These are phyloP conservation scores for Electrophaes corylata DNA, from an alignment of 2,888 invertebrate species.

Conservation along the genomic window DNA sequence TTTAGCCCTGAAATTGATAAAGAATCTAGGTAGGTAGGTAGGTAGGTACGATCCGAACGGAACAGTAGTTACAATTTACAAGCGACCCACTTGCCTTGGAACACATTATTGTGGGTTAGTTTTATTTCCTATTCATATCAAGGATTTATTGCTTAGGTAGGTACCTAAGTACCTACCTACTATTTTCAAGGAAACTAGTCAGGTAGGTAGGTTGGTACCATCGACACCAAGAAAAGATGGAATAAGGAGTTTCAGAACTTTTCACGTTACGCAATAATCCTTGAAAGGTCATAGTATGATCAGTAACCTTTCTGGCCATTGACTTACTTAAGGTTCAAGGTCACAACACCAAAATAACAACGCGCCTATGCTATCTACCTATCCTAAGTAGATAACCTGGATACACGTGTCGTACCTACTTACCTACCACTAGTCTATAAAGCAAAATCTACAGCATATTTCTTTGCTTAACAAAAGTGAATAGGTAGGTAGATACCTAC, in stretches of 20 bases:
- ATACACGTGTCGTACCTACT: too few relatives aligned
- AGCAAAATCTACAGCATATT: not conserved
- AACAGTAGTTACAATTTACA: slow-evolving; percentile 10
- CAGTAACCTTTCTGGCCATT: slow-evolving; percentile 39
- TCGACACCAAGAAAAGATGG: not conserved
- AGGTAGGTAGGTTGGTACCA: too few relatives aligned
- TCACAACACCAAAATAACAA: slow-evolving; percentile 37
- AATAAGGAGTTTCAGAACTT: not conserved
- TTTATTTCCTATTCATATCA: slow-evolving; percentile 9
- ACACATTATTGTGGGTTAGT: not conserved
- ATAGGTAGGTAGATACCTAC: not conserved
- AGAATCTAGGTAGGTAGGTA: not conserved
- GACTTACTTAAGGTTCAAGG: slow-evolving; percentile 50
- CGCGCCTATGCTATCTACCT: not conserved
- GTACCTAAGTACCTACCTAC: too few relatives aligned
- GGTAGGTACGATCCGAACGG: slow-evolving; percentile 7
- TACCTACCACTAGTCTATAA: not conserved
- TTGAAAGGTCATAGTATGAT: slow-evolving; percentile 7
- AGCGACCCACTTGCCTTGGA: slow-evolving; percentile 19
- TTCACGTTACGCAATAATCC: slow-evolving; percentile 6
- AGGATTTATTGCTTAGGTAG: too few relatives aligned
- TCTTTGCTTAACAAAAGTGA: not conserved
- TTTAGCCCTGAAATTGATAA: slow-evolving; percentile 18
- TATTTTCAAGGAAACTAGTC: too few relatives aligned
- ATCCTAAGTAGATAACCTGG: not conserved